Conservation (phyloP, 2,113 vertebrate species). For the Pelusios castaneus region DNA sequence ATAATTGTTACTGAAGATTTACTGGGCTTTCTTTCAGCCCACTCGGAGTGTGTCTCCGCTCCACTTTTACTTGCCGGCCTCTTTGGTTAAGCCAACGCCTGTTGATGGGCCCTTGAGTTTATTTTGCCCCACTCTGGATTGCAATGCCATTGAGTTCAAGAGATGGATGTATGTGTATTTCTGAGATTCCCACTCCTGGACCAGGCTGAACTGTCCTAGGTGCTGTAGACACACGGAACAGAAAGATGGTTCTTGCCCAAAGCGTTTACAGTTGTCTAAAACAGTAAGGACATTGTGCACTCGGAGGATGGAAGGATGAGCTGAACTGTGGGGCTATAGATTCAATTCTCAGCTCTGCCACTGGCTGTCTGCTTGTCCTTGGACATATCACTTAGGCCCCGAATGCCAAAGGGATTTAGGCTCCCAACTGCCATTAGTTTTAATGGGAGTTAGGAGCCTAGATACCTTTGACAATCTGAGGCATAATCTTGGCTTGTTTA, state of each 20-base stretch:
- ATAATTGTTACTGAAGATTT: background rate
- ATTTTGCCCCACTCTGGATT: background rate
- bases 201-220: background rate
- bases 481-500: background rate
- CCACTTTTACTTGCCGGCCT: background rate
- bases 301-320: background rate
- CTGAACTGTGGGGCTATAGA: background rate
- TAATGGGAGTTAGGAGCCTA: background rate
- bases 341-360: background rate
- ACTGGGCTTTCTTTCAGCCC: background rate
- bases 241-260: background rate
- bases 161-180: background rate
- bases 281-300: background rate
- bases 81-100: background rate
- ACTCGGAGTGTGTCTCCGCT: background rate
- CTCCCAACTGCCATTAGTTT: background rate
- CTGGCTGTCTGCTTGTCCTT: background rate
- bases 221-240: background rate
- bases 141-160: background rate
- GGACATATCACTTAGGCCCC: background rate
- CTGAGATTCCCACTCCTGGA: background rate
- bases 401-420: background rate
- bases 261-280: background rate
- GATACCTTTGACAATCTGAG: background rate
- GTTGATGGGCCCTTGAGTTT: background rate